A percentile compares a stretch with the other conserved stretches of the same genome.
These are phyloP conservation scores for Oxyura jamaicensis DNA, from an alignment of 2,113 vertebrate genomes.

Conservation along the genomic window DNA sequence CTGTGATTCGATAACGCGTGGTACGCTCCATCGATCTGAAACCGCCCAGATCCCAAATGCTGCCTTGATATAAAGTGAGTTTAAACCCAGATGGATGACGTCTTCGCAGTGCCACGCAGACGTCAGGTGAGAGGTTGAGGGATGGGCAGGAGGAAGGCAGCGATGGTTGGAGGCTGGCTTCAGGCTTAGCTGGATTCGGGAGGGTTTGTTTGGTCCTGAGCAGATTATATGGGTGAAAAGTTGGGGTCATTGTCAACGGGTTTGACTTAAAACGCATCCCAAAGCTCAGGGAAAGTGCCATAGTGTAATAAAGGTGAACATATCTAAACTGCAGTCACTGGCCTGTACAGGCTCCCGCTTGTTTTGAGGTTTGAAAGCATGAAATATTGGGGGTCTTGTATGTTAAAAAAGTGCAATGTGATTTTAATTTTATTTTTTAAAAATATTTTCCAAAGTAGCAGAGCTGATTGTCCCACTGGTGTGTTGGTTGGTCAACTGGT, in stretches of 20 bases:
- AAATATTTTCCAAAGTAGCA: background rate
- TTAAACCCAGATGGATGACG: background rate
- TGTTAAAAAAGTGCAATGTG: background rate
- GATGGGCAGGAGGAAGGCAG: background rate
- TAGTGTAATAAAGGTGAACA: background rate
- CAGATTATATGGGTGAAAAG: fast-evolving
- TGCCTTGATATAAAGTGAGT: background rate
- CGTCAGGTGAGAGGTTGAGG: background rate
- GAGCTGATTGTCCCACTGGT: background rate
- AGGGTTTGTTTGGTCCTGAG: background rate
- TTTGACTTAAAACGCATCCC: background rate
- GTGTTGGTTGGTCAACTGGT: background rate
- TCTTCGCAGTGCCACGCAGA: fast-evolving
- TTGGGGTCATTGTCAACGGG: background rate
- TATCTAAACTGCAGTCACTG: background rate
- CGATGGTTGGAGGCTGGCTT: fast-evolving
- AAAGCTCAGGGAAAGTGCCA: background rate
- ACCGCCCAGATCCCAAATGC: background rate
- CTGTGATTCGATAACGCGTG: background rate
- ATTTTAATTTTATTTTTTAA: background rate
- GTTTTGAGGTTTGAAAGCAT: background rate
- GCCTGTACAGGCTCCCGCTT: background rate
- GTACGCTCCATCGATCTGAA: background rate
- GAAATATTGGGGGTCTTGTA: background rate
- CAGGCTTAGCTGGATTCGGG: background rate